These are phyloP conservation scores for Lytechinus variegatus DNA, from an alignment of 35 echinoderm and acorn worm species.

Conservation along the genomic window DNA sequence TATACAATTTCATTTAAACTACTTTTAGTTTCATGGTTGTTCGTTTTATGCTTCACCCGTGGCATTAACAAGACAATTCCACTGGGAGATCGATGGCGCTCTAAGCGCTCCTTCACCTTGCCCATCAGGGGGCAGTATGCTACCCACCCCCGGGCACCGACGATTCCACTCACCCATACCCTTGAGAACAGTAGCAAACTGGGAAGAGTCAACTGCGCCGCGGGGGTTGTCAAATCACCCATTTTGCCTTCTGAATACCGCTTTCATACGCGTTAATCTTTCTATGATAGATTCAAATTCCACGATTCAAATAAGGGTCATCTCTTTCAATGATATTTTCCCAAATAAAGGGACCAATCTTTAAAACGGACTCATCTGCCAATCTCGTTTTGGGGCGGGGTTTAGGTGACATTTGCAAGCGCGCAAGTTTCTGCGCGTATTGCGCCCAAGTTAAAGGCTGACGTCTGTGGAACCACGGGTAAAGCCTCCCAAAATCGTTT, in stretches of 20 bases:
- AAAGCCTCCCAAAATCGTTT: no score
- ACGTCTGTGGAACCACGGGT: no score
- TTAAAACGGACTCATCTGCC: no score
- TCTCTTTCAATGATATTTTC: no score
- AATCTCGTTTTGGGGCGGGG: no score
- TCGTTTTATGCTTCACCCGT: background rate
- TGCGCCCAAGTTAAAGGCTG: no score
- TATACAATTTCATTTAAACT: conserved; percentile 12
- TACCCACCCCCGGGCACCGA: conserved; percentile 33
- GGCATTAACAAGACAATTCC: conserved; percentile 10
- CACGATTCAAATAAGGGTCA: no score
- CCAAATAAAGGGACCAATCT: no score
- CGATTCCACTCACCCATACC: conserved; percentile 21
- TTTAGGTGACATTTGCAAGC: no score
- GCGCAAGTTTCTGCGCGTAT: no score
- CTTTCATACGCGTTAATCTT: no score
- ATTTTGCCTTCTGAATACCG: background rate
- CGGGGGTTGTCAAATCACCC: conserved; percentile 17
- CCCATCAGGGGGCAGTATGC: conserved; percentile 28
- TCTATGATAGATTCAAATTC: no score
- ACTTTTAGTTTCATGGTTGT: background rate
- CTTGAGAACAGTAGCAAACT: background rate
- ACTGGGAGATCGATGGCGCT: background rate
- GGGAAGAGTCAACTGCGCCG: conserved; percentile 6
- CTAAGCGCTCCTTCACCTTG: background rate